Base-by-base conservation (phyloP, 2,797 vertebrate genomes). In the Arnoldichthys spilopterus region DNA sequence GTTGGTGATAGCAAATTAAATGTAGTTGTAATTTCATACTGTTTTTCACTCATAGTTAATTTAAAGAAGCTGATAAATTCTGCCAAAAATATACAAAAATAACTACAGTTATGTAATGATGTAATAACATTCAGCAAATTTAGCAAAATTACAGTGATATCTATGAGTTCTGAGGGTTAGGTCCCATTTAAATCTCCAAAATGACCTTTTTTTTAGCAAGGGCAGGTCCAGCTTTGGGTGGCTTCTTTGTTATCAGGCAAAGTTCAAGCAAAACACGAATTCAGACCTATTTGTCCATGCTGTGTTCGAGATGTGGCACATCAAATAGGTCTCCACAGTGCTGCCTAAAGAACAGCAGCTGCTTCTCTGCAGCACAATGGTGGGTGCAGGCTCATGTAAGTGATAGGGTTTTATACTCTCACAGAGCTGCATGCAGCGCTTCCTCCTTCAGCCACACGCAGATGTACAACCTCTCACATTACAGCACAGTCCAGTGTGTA, bases 391-490 rank as follows among this genome's bases (percentile, higher is more conserved):
- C 69, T 34, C 8, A 53, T 79, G 88, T 87, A 86, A 89, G 80
- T 76, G 85, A 89, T 86, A 86, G 77, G 83, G 81, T 75, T 63
- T 62, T 63, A n/a, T 63, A 37, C 61, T 37, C 61, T 40, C 9
- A 3, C 8, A 63, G 61, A 37, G 61, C 82, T 61, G 79, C 80
- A 82, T 77, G 69, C 80, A 77, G 81, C 58, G 67, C 70, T 76
- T 82, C 76, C 76, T 86, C 79, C 77, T 83, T 85, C 80, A 73
- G 72, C 68, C 77, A 67, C 61, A 75, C 61, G 53, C 87, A 87
- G 86, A 88, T 87, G 86, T 88, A 85, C 73, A 66, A 72, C 84
- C 67, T 85, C 84, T 90, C 88, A 74, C 66, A 75, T 90, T 90
- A 88, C 87, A 72, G 56, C 74, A 72, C 80, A 80, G 81, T 85